phyloP scores from a whole-genome alignment of 2,113 vertebrate genomes.

The Oncorhynchus kisutch region DNA sequence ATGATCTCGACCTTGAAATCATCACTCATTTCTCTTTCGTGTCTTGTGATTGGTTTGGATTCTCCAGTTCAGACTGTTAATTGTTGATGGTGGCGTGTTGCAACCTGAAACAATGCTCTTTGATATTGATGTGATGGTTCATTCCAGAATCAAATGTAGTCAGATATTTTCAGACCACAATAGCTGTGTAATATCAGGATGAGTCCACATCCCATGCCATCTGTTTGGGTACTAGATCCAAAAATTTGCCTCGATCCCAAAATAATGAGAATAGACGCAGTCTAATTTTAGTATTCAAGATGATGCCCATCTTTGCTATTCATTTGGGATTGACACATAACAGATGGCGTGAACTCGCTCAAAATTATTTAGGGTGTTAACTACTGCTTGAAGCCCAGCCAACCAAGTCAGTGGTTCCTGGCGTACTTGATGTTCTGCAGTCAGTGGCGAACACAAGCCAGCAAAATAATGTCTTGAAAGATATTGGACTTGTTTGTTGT shows the following conservation, averaged over 20 bases:
- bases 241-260: not conserved
- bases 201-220: too few species aligned
- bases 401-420: not conserved
- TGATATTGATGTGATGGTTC: not conserved
- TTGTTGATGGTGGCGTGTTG: not conserved
- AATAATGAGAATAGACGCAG: not conserved
- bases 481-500: slow-evolving; percentile 21
- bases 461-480: slow-evolving; percentile 31
- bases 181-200: too few species aligned
- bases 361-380: not conserved
- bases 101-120: not conserved
- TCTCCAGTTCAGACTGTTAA: not conserved
- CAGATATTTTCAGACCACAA: too few species aligned
- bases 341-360: not conserved
- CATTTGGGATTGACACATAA: not conserved
- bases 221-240: not conserved
- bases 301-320: not conserved
- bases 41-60: not conserved
- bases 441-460: not conserved
- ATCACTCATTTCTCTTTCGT: slow-evolving; percentile 22
- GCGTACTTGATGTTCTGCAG: slow-evolving; percentile 2
- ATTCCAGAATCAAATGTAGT: too few species aligned
- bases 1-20: slow-evolving; percentile 16
- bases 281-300: not conserved
- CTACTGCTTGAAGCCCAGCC: slow-evolving; percentile 1